Base-by-base conservation (phyloP, 2,797 vertebrate genomes). In the Cuculus canorus region DNA sequence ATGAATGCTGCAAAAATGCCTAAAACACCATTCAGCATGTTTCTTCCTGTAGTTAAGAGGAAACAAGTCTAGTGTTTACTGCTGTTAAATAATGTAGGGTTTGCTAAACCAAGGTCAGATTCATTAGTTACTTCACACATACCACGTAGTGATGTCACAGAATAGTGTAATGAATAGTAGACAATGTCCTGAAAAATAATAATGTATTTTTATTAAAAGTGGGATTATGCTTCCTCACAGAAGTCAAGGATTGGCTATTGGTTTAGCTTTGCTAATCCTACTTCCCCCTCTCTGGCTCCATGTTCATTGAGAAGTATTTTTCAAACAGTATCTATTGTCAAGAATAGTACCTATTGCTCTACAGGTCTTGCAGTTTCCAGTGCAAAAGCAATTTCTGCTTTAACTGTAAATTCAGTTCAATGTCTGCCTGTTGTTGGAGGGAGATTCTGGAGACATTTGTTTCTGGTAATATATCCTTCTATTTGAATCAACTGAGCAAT, bases 11-110 rank as follows among this genome's bases (percentile, higher is more conserved):
- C 53, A 95, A 86, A 94, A 76, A 64, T 60, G 30, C 9, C 17
- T 61, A 70, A 69, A 92, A 68, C 13, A 68, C 10, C 19, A 28
- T 56, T 76, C 21, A 50, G 17, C 21, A 32, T 16, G 9, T 60
- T 56, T 66, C 7, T 86, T 85, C 41, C 27, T 85, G 19, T 18
- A 82, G n/a, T 66, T 94, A 39, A 85, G 91, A 90, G 28, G 27
- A 48, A 82, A 65, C 17, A 5, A 48, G 45, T 35, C 33, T 41
- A 79, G 48, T 65, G 41, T 5, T n/a, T 65, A 24, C 10, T 8
- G 33, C 19, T 88, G 48, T 76, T 21, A 68, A 80, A 45, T 33
- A 82, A 24, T 8, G 59, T 2, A 50, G 30, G 4, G 9, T 59
- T 76, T 54, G 7, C 15, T 60, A 59, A 81, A 79, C 66, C 21